Percentiles rank a stretch among this genome's conserved stretches.
Conservation (phyloP, 1,140 invertebrate species). For the Ostrea edulis region DNA sequence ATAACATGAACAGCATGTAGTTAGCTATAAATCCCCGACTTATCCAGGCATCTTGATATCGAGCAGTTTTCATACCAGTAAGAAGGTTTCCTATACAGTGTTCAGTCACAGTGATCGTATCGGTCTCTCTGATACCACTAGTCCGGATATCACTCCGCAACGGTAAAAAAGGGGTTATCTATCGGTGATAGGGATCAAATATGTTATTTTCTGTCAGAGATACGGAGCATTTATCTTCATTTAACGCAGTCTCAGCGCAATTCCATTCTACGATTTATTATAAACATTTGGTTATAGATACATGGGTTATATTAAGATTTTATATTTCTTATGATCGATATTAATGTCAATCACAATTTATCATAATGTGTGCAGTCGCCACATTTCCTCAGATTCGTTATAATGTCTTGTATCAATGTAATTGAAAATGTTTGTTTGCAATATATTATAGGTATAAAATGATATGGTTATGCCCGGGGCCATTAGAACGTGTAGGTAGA, state of each 20-base stretch:
- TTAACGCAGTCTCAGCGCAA: background rate
- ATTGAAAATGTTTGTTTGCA: background rate
- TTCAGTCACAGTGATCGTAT: background rate
- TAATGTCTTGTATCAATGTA: constrained; percentile 24
- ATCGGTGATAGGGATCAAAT: background rate
- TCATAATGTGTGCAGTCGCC: background rate
- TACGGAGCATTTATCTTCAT: background rate
- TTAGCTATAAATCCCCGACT: background rate
- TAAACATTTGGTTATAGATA: background rate
- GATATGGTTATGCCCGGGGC: background rate
- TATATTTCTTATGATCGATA: background rate
- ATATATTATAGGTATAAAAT: background rate
- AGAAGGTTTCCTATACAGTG: background rate
- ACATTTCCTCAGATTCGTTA: background rate
- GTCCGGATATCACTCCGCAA: background rate
- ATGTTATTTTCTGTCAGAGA: constrained; percentile 15
- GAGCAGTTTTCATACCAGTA: background rate
- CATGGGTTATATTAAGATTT: too few relatives aligned
- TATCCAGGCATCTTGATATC: background rate
- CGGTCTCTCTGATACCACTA: background rate
- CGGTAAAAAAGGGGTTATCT: background rate
- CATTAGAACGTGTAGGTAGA: background rate
- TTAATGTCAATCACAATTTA: background rate
- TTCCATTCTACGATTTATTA: background rate
- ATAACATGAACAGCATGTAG: background rate